Evolutionary conservation across 1,140 invertebrate genomes (phyloP), one percentile per base, ranked within the genome.

Genomic region (Copidosoma floridanum): DNA sequence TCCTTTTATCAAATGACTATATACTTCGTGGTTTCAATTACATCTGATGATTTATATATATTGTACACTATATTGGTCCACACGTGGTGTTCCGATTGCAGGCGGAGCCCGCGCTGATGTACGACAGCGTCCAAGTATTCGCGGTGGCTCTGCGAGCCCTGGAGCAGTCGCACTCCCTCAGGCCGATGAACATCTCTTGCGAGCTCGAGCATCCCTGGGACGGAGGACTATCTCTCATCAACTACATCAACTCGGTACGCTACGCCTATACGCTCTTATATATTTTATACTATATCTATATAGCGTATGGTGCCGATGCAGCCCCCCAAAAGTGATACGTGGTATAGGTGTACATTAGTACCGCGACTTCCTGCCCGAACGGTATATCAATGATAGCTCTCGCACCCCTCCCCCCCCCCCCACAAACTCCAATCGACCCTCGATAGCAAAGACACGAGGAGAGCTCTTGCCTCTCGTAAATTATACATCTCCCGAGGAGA

Each of bases 21-120:
- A 7, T 10, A 7, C 8, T 37, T 37, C 8, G 32, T 37, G 7
- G 7, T 37, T 37, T 37, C 14, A 8, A 7, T 10, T 7, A 37
- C 14, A 37, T 37, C 32, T 37, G 32, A 37, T 37, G 32, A 37
- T 37, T 37, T 37, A n/a, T n/a, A n/a, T n/a, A 8, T 37, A 37
- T 37, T 14, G 32, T 37, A 37, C 32, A 14, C 32, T 68, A 67
- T n/a, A n/a, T n/a, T n/a, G n/a, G n/a, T n/a, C n/a, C n/a, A n/a
- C n/a, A n/a, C n/a, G n/a, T n/a, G n/a, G 21, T 41, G 27, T 8
- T 21, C 38, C 29, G 48, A 40, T 79, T 80, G 14, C 81, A 92
- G 90, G 87, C 89, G 38, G 88, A 90, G 69, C 86, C 89, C 35
- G 90, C 90, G 18, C 75, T 92, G 63, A 88, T 91, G 70, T 91